These are phyloP conservation scores for Parotia lawesii DNA, from an alignment of 2,113 vertebrate genomes.

Conservation along the genomic window DNA sequence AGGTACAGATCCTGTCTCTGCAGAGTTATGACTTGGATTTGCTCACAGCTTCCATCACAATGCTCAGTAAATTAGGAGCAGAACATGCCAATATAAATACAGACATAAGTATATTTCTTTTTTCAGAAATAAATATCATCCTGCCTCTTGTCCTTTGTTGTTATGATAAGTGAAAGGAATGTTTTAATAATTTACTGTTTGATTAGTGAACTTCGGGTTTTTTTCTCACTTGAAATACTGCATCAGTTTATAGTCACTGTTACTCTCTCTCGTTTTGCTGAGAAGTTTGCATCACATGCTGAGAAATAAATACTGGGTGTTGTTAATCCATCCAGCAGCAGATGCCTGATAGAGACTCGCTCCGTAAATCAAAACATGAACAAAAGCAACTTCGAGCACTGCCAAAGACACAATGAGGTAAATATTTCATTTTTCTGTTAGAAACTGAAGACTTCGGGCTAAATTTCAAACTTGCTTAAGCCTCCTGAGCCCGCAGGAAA, in stretches of 20 bases:
- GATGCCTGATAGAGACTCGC: conserved; percentile 23
- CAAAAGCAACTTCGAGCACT: conserved; percentile 23
- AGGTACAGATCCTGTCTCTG: neutral
- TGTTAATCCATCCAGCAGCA: conserved; percentile 53
- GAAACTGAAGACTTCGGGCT: neutral
- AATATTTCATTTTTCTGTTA: neutral
- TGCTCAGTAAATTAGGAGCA: neutral
- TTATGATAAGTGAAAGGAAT: neutral
- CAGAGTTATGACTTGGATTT: neutral
- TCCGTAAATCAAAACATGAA: conserved; percentile 40
- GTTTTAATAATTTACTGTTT: conserved; percentile 4
- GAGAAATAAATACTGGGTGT: conserved; percentile 31
- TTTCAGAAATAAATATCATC: neutral
- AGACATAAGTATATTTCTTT: neutral
- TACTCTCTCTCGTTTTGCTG: neutral
- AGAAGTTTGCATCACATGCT: neutral
- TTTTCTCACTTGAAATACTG: conserved; percentile 14
- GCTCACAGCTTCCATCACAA: neutral
- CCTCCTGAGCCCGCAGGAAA: neutral
- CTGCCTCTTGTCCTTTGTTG: neutral
- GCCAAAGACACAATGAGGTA: neutral
- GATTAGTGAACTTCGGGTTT: neutral
- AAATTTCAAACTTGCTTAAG: neutral
- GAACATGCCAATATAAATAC: neutral
- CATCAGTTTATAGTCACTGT: neutral